Evolutionary conservation across 2,888 invertebrate genomes (phyloP).

Genomic region (Isotomurus palustris): DNA sequence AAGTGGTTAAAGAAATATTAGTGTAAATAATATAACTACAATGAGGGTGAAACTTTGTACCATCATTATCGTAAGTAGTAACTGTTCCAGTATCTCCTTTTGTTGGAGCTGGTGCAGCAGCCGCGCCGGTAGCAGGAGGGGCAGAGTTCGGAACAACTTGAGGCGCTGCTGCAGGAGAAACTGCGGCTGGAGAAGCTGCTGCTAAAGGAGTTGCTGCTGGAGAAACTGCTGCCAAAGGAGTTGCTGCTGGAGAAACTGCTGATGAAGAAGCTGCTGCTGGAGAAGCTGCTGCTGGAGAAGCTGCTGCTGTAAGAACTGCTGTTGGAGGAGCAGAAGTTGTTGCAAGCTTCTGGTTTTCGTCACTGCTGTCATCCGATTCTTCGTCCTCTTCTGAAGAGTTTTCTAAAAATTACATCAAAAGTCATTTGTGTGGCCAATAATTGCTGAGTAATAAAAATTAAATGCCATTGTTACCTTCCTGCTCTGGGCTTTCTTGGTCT

Average conservation of each 20-base stretch:
- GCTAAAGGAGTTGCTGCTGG: not conserved
- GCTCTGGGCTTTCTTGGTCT: not conserved
- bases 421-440: too few species aligned
- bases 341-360: not conserved
- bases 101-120: constrained; percentile 10
- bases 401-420: too few species aligned
- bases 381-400: too few species aligned
- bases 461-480: too few species aligned
- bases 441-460: too few species aligned
- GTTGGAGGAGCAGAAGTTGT: constrained; percentile 5
- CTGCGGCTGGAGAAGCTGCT: not conserved
- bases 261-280: constrained; percentile 18
- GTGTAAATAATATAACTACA: not conserved
- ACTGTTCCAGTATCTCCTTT: constrained; percentile 28
- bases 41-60: not conserved
- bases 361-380: too few species aligned
- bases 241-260: constrained; percentile 9
- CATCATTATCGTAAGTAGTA: too few species aligned
- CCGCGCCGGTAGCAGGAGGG: too few species aligned
- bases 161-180: not conserved
- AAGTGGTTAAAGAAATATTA: not conserved
- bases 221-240: not conserved
- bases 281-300: constrained; percentile 2
- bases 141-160: too few species aligned
- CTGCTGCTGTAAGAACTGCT: constrained; percentile 5